Base-by-base conservation (phyloP, 2,888 invertebrate genomes). In the Julus scandinavius region DNA sequence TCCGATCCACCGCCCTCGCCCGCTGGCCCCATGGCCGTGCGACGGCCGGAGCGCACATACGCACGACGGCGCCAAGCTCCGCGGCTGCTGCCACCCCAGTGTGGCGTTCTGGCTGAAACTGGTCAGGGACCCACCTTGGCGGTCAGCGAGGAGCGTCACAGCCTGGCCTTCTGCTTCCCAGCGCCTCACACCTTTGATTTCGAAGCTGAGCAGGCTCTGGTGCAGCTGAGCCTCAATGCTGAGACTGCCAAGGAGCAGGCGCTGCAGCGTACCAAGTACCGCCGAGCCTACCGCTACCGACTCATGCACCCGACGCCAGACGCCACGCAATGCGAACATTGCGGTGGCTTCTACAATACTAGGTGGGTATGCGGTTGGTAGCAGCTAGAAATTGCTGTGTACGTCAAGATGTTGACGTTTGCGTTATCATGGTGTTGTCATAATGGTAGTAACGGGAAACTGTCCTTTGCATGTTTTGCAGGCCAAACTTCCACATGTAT, bases 401-500 rank as follows among this genome's bases (percentile, higher is more conserved):
- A 29, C 29, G 29, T 29, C 29, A 29, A 29, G 29, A 29, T 29
- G 0, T 29, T 29, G 29, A 29, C 29, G 29, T 29, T 29, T 29
- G 29, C 29, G 29, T 29, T 29, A 29, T 29, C 29, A 29, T 29
- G 29, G 29, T 29, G 29, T 29, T 29, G 29, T 29, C 29, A 29
- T 29, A 29, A 29, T 29, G 29, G 29, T 29, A 54, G 11, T 54
- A 54, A 54, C 9, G 15, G 4, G 4, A 54, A 54, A 54, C 54
- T 13, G 11, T 54, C 11, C 17, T 54, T 54, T 54, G 54, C 7
- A 45, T 7, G 20, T 9, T 72, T 72, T n/a, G 13, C 80, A 80
- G 80, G 13, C 80, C 80, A 11, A 80, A 80, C 38, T 80, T 80
- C 80, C 80, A 80, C 80, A 80, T 80, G 80, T 80, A 80, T 7